Conservation (phyloP, 2,113 vertebrate genomes). For the Prochilodus magdalenae region DNA sequence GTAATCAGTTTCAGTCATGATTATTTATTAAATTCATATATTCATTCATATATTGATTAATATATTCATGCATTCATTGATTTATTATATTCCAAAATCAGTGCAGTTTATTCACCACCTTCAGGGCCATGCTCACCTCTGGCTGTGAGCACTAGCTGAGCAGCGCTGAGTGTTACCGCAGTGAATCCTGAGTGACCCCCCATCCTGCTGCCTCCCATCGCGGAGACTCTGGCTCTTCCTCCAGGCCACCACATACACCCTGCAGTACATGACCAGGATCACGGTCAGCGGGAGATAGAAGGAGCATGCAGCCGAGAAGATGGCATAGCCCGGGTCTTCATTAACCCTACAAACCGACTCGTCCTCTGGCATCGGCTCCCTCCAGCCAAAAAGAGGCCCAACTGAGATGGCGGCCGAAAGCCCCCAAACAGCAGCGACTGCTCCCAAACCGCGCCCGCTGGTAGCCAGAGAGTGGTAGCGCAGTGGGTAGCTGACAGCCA, state of each 20-base stretch:
- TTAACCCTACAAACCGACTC: conserved; percentile 91
- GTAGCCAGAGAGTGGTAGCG: conserved; percentile 89
- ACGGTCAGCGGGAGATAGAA: conserved; percentile 93
- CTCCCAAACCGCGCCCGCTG: conserved; percentile 79
- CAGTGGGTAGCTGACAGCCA: conserved; percentile 93
- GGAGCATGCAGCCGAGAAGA: conserved; percentile 93
- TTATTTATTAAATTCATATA: too few relatives aligned
- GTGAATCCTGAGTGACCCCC: conserved; percentile 89
- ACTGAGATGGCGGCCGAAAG: conserved; percentile 90
- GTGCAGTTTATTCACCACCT: too few relatives aligned
- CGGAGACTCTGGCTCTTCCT: conserved; percentile 77
- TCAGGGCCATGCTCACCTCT: conserved; percentile 17
- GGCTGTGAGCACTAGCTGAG: conserved; percentile 8
- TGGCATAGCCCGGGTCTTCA: conserved; percentile 88
- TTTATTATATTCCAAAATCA: too few relatives aligned
- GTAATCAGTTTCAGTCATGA: too few relatives aligned
- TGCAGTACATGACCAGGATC: conserved; percentile 94
- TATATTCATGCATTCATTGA: too few relatives aligned
- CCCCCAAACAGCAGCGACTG: conserved; percentile 86
- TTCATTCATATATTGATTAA: too few relatives aligned
- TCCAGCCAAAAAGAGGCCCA: conserved; percentile 94
- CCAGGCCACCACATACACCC: conserved; percentile 90
- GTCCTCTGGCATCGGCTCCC: conserved; percentile 87
- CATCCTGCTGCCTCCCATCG: conserved; percentile 79
- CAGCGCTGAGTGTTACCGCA: conserved; percentile 70